phyloP scores from a whole-genome alignment of 2,888 invertebrate species.

The Lycocerus yunnanus region DNA sequence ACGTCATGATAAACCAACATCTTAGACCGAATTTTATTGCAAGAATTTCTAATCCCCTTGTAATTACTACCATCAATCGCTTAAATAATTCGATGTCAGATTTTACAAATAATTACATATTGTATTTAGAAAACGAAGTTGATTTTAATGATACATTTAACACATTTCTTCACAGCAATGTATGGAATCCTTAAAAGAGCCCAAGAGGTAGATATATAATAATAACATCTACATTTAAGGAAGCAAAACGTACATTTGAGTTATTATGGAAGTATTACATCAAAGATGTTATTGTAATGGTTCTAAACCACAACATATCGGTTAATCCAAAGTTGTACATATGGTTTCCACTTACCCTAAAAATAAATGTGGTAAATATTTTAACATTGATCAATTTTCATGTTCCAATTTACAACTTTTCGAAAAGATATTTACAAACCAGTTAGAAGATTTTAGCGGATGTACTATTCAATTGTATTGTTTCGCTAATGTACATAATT shows the following conservation, averaged over 20 bases:
- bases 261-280: background rate
- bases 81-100: background rate
- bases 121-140: background rate
- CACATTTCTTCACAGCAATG: background rate
- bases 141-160: background rate
- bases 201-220: background rate
- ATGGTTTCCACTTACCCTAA: background rate
- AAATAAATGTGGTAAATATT: background rate
- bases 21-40: background rate
- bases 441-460: background rate
- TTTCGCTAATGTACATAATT: background rate
- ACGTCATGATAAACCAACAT: background rate
- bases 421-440: background rate
- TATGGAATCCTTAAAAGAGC: background rate
- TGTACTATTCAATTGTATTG: background rate
- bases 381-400: background rate
- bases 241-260: background rate
- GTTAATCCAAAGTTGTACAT: background rate
- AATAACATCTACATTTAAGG: background rate
- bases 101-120: background rate
- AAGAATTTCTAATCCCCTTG: background rate
- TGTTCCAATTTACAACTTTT: background rate
- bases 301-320: background rate
- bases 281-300: background rate
- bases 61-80: background rate